Evolutionary conservation across 2,113 vertebrate species (phyloP), one percentile per base, ranked within the genome.

Genomic region (Saccopteryx bilineata): DNA sequence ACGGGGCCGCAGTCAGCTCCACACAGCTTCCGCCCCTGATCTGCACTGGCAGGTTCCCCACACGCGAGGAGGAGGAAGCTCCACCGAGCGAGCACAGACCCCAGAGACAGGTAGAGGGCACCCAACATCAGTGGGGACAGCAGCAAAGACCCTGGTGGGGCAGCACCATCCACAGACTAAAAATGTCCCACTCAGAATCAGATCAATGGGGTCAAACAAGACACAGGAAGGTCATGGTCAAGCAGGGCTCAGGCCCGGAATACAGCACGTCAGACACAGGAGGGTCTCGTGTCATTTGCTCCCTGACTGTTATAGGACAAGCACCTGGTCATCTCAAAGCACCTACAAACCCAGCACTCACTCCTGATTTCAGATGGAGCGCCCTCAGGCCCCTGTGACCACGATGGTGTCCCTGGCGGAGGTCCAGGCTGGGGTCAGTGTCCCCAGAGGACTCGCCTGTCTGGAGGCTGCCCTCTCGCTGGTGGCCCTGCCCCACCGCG

Each of bases 221-320:
- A 39, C 2, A 19, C 21, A 18, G 7, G 52, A 21, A 24, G 26
- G 72, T 0, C 0, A 0, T 0, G 18, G 24, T 13, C 17, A 9
- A 0, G 0, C 18, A 1, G 13, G 23, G 90, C 28, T 28, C 23
- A 9, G 5, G 9, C 7, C 7, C 8, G 7, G 18, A 54, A 33
- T 3, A 69, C 9, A 33, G 72, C 4, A 12, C 28, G 2, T 2
- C 3, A 1, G 28, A 13, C 69, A 5, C 17, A 11, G n/a, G 26
- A 33, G 24, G 60, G 31, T 8, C 7, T 15, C 1, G 33, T 21
- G 39, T 12, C 21, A 50, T 2, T 13, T 6, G 17, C 21, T 24
- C 2, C 5, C 21, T 2, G 1, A 65, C 13, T 9, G 31, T 48
- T 4, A 28, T 23, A 7, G 79, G 11, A 46, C 50, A 54, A 26